Evolutionary conservation across 1,140 invertebrate genomes (phyloP).

Genomic region (Alviniconcha marisindica): DNA sequence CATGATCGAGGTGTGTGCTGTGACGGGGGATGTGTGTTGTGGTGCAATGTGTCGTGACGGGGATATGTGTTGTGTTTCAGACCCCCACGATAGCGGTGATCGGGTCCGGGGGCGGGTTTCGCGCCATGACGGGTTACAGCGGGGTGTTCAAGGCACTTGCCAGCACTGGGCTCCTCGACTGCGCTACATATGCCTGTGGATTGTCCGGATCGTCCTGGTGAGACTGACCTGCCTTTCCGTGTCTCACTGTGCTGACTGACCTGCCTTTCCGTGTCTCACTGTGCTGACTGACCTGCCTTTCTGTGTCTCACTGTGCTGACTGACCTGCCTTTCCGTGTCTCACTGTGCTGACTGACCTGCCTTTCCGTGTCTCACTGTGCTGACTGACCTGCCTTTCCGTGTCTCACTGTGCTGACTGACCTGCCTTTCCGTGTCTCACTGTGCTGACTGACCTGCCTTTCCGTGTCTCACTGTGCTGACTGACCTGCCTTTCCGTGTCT

Average conservation of each 20-base stretch:
- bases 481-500: too few species aligned
- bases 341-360: background rate
- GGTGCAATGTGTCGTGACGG: too few species aligned
- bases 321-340: background rate
- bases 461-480: too few species aligned
- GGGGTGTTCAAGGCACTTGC: constrained; percentile 76
- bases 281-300: background rate
- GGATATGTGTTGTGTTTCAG: constrained; percentile 49
- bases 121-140: constrained; percentile 77
- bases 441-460: too few species aligned
- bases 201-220: constrained; percentile 78
- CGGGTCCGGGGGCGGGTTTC: constrained; percentile 77
- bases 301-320: background rate
- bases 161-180: constrained; percentile 75
- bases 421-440: too few species aligned
- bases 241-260: background rate
- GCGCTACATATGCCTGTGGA: constrained; percentile 74
- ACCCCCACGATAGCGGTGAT: constrained; percentile 75
- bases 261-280: background rate
- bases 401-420: background rate
- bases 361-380: background rate
- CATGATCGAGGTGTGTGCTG: too few species aligned
- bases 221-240: constrained; percentile 25
- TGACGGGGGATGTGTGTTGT: too few species aligned
- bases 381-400: background rate